Base-by-base conservation (phyloP, 2,888 invertebrate genomes). In the Spilarctia lutea region DNA sequence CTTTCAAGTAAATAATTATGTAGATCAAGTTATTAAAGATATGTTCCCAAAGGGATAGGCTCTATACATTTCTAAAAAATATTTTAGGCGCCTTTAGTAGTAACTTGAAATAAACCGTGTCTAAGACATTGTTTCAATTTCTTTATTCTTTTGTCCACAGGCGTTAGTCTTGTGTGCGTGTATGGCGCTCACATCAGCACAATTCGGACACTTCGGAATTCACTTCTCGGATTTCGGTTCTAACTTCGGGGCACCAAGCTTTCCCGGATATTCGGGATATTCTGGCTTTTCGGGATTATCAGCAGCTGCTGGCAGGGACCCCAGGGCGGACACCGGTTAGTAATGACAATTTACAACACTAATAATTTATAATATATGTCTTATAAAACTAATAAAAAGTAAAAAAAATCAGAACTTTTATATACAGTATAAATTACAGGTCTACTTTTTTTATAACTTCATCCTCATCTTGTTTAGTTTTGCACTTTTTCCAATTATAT, bases 251-350 rank as follows among this genome's bases (percentile, higher is more conserved):
- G 93, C 91, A 35, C 94, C 94, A 68, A 92, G 91, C 72, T 92
- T 93, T 74, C 96, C 70, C 27, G 70, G 70, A 30, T 70, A 60
- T 39, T 45, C 71, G 3, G 45, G 71, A 13, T 71, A 65, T 65
- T 65, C 65, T 65, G 71, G 71, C 8, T 71, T 42, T 35, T 48
- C 65, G 33, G 71, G 71, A 33, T 89, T 96, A 52, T 73, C 76
- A 16, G 84, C 91, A 27, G 94, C 94, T 4, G 93, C 93, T 16
- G 91, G 93, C 63, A 96, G 97, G 86, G 97, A 97, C 86, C 96
- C 97, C 39, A 92, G 97, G 88, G 96, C 96, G 67, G 96, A 97
- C 87, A 95, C 91, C 89, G 96, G 96, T 96, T 91, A 82, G 85
- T 76, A 65, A 60, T 27, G 18, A 39, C 2, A 42, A 30, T 30